These are phyloP conservation scores for Pseudomugil tenellus DNA, from an alignment of 2,797 vertebrate species.

Conservation along the genomic window DNA sequence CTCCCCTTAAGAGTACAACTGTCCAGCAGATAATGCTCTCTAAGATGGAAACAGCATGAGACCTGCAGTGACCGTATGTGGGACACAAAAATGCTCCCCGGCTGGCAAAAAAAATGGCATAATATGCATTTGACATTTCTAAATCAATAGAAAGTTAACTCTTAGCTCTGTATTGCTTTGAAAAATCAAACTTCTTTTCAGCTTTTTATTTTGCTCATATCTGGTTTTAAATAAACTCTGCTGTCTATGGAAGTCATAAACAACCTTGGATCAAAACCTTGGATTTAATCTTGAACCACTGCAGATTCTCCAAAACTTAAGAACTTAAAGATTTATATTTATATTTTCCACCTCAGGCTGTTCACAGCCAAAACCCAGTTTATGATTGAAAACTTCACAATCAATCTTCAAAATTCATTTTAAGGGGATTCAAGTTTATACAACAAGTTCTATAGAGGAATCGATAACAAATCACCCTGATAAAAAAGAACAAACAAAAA, in stretches of 20 bases:
- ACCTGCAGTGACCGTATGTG: slow-evolving; percentile 69
- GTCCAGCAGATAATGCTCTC: slow-evolving; percentile 32
- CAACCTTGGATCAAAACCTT: slow-evolving; percentile 34
- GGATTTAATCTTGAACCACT: slow-evolving; percentile 39
- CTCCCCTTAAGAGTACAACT: slow-evolving; percentile 25
- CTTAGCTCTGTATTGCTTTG: neutral
- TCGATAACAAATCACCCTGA: slow-evolving; percentile 49
- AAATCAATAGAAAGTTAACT: slow-evolving; percentile 60
- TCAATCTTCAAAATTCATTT: slow-evolving; percentile 15
- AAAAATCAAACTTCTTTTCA: slow-evolving; percentile 13
- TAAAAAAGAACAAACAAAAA: too few species aligned
- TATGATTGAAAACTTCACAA: slow-evolving; percentile 56
- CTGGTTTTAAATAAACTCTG: slow-evolving; percentile 25
- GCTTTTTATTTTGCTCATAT: slow-evolving; percentile 30
- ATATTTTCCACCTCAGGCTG: slow-evolving; percentile 24
- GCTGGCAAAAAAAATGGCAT: slow-evolving; percentile 48
- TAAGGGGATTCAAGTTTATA: slow-evolving; percentile 39
- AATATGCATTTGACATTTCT: slow-evolving; percentile 66
- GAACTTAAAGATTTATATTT: slow-evolving; percentile 30
- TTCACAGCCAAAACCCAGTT: slow-evolving; percentile 32
- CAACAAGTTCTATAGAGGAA: slow-evolving; percentile 51
- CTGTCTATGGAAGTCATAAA: slow-evolving; percentile 17
- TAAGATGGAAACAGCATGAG: slow-evolving; percentile 44
- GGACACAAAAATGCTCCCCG: slow-evolving; percentile 59
- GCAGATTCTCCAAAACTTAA: slow-evolving; percentile 23